Evolutionary conservation across 1,140 invertebrate species (phyloP).

Genomic region (Macrosteles quadrilineatus): DNA sequence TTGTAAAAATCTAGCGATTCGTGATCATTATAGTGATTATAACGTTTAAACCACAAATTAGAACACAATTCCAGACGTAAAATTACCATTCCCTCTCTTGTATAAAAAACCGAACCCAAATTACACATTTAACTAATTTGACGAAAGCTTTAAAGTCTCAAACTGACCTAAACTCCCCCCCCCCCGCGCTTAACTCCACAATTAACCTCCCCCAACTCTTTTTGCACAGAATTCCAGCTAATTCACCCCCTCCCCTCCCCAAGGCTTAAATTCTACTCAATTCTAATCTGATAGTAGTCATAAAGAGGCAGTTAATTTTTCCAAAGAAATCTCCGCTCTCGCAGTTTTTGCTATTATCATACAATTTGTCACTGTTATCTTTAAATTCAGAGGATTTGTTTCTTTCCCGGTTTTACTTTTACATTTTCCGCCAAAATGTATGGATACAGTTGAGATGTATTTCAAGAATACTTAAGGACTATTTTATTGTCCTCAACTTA

Average conservation of each 20-base stretch:
- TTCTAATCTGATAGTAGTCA: constrained; percentile 2
- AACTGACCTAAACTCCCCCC: not conserved
- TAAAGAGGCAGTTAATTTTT: constrained; percentile 14
- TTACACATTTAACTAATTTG: too few relatives aligned
- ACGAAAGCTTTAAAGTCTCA: not conserved
- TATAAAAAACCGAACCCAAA: too few relatives aligned
- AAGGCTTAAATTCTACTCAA: not conserved
- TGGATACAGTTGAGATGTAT: too few relatives aligned
- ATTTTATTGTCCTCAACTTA: too few relatives aligned
- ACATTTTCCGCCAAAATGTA: too few relatives aligned
- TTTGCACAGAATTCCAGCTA: not conserved
- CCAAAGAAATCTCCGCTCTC: not conserved
- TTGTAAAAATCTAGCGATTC: too few relatives aligned
- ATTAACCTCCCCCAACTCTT: not conserved
- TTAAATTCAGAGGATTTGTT: not conserved
- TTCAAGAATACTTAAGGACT: too few relatives aligned
- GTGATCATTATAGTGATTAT: too few relatives aligned
- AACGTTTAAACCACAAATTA: too few relatives aligned
- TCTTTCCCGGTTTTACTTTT: too few relatives aligned
- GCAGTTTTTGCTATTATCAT: not conserved
- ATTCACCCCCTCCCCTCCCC: not conserved
- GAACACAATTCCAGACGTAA: too few relatives aligned
- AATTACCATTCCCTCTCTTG: too few relatives aligned
- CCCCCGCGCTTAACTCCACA: not conserved
- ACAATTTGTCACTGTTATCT: constrained; percentile 7